Evolutionary conservation across 2,888 invertebrate genomes (phyloP).

Genomic region (Himalopsyche tibetana): DNA sequence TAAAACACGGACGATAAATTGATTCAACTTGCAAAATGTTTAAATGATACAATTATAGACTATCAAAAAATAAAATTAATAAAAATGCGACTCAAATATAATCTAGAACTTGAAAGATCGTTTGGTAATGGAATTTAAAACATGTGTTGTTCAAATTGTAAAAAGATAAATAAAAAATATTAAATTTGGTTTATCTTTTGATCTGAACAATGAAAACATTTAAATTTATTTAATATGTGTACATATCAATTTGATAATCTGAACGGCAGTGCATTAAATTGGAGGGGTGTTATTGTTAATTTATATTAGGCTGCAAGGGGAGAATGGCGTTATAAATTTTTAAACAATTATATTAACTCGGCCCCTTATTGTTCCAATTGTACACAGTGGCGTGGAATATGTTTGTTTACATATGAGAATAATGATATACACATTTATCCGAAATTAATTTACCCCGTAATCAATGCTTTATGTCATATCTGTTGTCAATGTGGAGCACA

Average conservation of each 20-base stretch:
- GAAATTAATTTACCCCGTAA: too few species aligned
- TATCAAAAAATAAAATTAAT: too few species aligned
- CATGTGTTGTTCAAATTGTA: too few species aligned
- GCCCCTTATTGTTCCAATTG: slow-evolving; percentile 23
- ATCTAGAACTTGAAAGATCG: too few species aligned
- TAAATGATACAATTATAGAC: too few species aligned
- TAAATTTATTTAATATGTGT: slow-evolving; percentile 5
- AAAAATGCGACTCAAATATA: too few species aligned
- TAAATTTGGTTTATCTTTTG: neutral
- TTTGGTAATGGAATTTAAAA: too few species aligned
- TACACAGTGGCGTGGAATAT: neutral
- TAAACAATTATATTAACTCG: slow-evolving; percentile 21
- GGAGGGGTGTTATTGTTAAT: slow-evolving; percentile 34
- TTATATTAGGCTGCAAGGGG: neutral
- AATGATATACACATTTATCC: too few species aligned
- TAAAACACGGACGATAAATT: too few species aligned
- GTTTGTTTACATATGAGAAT: neutral
- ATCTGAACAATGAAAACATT: slow-evolving; percentile 16
- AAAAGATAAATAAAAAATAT: neutral
- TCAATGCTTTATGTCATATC: too few species aligned
- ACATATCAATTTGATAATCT: slow-evolving; percentile 26
- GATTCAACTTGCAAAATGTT: too few species aligned
- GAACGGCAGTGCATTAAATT: slow-evolving; percentile 19
- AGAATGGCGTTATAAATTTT: slow-evolving; percentile 28
- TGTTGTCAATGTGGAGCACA: too few species aligned